Percentiles rank a stretch among this genome's conserved stretches.
Conservation (phyloP, 2,888 invertebrate species). For the Lycaena phlaeas region DNA sequence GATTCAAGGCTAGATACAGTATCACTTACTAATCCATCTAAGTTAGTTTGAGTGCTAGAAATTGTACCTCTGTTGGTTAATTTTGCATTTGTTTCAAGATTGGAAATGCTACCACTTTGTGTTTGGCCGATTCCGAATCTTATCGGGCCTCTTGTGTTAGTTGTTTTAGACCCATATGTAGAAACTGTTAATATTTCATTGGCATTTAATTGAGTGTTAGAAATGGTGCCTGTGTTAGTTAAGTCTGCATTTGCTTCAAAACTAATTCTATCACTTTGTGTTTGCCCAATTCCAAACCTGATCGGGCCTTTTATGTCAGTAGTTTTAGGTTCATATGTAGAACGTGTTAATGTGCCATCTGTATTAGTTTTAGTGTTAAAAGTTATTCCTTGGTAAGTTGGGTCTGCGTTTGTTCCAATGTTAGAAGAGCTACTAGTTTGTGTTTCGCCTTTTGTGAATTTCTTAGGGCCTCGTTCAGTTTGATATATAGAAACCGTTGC, state of each 20-base stretch:
- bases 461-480: too few relatives aligned
- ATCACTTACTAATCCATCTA: too few relatives aligned
- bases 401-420: too few relatives aligned
- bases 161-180: background rate
- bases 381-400: too few relatives aligned
- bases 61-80: background rate
- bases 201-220: background rate
- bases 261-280: too few relatives aligned
- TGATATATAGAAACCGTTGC: too few relatives aligned
- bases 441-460: too few relatives aligned
- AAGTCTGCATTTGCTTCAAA: too few relatives aligned
- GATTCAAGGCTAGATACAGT: too few relatives aligned
- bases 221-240: background rate
- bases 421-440: too few relatives aligned
- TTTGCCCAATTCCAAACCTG: background rate
- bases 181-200: background rate
- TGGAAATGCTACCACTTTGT: background rate
- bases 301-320: background rate
- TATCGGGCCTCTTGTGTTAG: background rate
- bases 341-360: too few relatives aligned
- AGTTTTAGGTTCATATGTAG: background rate
- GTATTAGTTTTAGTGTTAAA: too few relatives aligned
- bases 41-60: background rate
- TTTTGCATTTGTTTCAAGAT: background rate
- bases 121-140: background rate